Evolutionary conservation across 2,797 vertebrate species (phyloP).

Genomic region (Oceanodroma leucorhoa): DNA sequence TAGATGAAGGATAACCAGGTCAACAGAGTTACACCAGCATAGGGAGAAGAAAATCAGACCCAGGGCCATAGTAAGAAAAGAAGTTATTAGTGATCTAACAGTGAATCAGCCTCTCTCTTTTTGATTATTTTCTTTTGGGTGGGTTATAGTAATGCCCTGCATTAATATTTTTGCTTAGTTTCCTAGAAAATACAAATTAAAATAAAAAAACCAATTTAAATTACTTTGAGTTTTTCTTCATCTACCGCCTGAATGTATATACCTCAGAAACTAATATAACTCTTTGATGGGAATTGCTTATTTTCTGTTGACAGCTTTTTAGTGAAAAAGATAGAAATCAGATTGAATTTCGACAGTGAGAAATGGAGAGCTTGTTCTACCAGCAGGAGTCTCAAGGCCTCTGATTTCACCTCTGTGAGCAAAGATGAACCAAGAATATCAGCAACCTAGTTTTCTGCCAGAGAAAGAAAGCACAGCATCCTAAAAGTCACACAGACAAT

Average conservation of each 20-base stretch:
- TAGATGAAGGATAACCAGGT: neutral
- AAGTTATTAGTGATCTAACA: neutral
- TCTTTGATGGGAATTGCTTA: conserved; percentile 76
- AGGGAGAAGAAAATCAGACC: neutral
- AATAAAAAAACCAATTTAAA: conserved; percentile 64
- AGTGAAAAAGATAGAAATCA: conserved; percentile 83
- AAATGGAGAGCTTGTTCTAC: conserved; percentile 80
- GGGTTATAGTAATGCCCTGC: neutral
- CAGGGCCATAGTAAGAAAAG: neutral
- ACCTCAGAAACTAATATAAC: conserved; percentile 68
- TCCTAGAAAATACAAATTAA: conserved; percentile 67
- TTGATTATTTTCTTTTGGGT: neutral
- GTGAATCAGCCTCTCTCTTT: neutral
- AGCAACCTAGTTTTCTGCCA: conserved; percentile 67
- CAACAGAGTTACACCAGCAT: neutral
- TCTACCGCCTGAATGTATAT: conserved; percentile 52
- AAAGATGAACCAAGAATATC: conserved; percentile 74
- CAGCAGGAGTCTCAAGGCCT: conserved; percentile 77
- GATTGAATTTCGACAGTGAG: conserved; percentile 80
- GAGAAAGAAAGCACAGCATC: conserved; percentile 19
- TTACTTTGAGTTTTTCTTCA: conserved; percentile 55
- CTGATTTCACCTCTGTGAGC: conserved; percentile 77
- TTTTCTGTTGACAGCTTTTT: conserved; percentile 81
- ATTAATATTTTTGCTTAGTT: conserved; percentile 58
- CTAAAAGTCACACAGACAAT: conserved; percentile 42